Evolutionary conservation across 2,797 vertebrate genomes (phyloP).

Genomic region (Darevskia mixta): DNA sequence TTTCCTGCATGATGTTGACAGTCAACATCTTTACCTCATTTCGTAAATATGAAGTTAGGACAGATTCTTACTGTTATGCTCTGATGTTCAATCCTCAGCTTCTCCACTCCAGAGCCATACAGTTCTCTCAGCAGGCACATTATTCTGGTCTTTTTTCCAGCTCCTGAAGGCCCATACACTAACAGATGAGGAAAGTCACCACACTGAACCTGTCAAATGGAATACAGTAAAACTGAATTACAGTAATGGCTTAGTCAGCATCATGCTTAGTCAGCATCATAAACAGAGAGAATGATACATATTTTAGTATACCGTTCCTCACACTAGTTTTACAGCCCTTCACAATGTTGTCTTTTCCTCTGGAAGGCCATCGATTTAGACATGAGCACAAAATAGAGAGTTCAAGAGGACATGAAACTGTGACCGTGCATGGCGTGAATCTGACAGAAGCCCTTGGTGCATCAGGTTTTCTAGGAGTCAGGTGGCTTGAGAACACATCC

Average conservation of each 20-base stretch:
- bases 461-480: conserved; percentile 3
- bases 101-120: conserved; percentile 95
- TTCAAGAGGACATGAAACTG: background rate
- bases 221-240: background rate
- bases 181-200: conserved; percentile 96
- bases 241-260: background rate
- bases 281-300: background rate
- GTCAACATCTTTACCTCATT: background rate
- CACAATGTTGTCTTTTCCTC: background rate
- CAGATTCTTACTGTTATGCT: conserved; percentile 86
- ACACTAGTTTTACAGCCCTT: background rate
- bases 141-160: conserved; percentile 97
- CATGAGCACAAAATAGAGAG: background rate
- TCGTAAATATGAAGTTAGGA: background rate
- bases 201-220: conserved; percentile 87
- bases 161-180: conserved; percentile 95
- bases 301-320: background rate
- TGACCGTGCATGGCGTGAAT: conserved; percentile 9
- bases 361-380: background rate
- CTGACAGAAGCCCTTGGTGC: background rate
- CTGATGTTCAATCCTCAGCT: conserved; percentile 96
- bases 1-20: background rate
- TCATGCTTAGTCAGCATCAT: background rate
- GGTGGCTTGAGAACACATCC: conserved; percentile 32
- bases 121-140: conserved; percentile 95